Conservation (phyloP, 2,113 vertebrate species). For the Myiozetetes cayanensis region DNA sequence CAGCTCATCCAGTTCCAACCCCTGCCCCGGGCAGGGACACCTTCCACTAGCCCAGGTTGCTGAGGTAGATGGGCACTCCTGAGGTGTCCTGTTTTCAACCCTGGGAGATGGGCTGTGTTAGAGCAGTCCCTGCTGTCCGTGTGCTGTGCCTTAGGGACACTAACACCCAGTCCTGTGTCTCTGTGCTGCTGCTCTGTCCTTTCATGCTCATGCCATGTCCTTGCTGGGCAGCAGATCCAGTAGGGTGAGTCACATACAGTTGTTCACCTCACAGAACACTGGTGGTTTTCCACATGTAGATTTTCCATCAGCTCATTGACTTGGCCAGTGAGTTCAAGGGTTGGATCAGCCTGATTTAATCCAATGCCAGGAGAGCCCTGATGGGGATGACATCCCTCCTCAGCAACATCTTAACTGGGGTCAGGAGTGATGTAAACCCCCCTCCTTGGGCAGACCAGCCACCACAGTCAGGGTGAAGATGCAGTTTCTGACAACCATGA, state of each 20-base stretch:
- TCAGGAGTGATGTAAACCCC: neutral
- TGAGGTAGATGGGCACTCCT: neutral
- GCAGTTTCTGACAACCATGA: neutral
- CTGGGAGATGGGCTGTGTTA: neutral
- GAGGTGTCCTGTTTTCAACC: neutral
- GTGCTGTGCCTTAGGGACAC: neutral
- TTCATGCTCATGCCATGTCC: rapidly evolving
- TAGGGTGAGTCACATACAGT: neutral
- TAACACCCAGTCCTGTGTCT: neutral
- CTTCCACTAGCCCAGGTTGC: neutral
- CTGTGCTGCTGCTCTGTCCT: neutral
- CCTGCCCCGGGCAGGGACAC: neutral
- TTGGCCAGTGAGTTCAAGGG: neutral
- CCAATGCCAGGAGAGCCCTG: neutral
- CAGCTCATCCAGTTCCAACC: neutral
- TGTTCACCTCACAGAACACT: neutral
- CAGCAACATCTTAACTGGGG: neutral
- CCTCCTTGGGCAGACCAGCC: neutral
- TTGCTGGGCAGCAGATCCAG: neutral
- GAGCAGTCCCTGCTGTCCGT: rapidly evolving
- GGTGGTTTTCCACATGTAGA: neutral
- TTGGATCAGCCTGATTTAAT: neutral
- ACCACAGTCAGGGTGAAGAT: neutral
- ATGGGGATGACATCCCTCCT: neutral
- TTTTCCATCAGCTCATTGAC: neutral